Evolutionary conservation across 2,113 vertebrate genomes (phyloP), one percentile per base, ranked within the genome.

Genomic region (Platichthys flesus): DNA sequence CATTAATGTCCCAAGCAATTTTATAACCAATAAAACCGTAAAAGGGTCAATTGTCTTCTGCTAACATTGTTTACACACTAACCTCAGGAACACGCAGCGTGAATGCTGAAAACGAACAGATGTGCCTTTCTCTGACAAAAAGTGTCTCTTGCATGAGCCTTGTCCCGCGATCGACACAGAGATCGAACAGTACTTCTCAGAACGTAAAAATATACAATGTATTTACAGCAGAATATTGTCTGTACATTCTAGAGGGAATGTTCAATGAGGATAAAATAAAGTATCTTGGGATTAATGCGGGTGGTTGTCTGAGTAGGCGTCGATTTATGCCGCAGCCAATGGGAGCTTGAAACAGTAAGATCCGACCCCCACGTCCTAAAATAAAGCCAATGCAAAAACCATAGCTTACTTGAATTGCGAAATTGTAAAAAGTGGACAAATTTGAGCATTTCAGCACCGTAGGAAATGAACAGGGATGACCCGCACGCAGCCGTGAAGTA

Each of bases 181-280:
- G 56, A 82, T 62, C 78, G 55, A 82, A 75, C 73, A 82, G 86
- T 80, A 85, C 86, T 84, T 85, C 63, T 79, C 74, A 72, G 58
- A 87, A 79, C 76, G 78, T 75, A 89, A 92, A 96, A 96, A 97
- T 96, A 94, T 95, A 96, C 95, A 95, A 96, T 89, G 91, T 97
- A 97, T 97, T 96, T 97, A 96, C 96, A 97, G 94, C 94, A 95
- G 94, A 93, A 93, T 94, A 92, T 88, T 87, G 90, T 92, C 86
- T 86, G 78, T 76, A 90, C 76, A 81, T 78, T 89, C 85, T 86
- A 85, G 49, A 69, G 70, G 94, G 96, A 97, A 96, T 96, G 95
- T 92, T 94, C 88, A 91, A 89, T 92, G 93, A 95, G 93, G 55
- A 93, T 18, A 94, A 93, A 94, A 93, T 92, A 54, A 54, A 90